Evolutionary conservation across 2,888 invertebrate species (phyloP), one percentile per base, ranked within the genome.

Genomic region (Erebia ligea): DNA sequence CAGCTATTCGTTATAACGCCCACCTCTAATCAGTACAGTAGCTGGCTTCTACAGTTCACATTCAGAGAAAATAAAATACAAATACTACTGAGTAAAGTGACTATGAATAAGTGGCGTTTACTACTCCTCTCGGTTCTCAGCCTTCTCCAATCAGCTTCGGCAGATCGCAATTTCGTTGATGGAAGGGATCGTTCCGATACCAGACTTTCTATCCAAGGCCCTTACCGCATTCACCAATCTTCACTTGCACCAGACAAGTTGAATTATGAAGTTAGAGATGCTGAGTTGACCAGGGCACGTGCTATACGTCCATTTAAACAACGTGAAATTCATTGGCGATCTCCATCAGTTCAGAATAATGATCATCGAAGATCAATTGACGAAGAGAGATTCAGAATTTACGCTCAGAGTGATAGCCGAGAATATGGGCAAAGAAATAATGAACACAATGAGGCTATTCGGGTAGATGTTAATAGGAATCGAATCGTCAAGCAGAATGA

Each of bases 31-130:
- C n/a, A n/a, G 89, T 90, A 85, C 84, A 84, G 82, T 84, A 87
- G 85, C 82, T 85, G 80, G 86, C 82, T 83, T 82, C 86, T 76
- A 81, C 82, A 79, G 80, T 72, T 67, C 52, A 63, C 78, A 76
- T 79, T 76, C 71, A 72, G 59, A 80, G 79, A 67, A 69, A 71
- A 58, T 82, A 81, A 76, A 79, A 83, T 79, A 82, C 78, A 79
- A 77, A 64, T 68, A 34, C 67, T 57, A 75, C 67, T 76, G 84
- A 80, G 82, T 83, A 82, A 86, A 81, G 89, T 89, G 85, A 92
- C 88, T 92, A 93, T 93, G 93, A 85, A 92, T 92, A 89, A 88
- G 86, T 91, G 92, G 91, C 85, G 87, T 90, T 89, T 92, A 80
- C 85, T 89, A 76, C 83, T 93, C 76, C 83, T 91, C 83, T 87